Conservation (phyloP, 2,113 vertebrate genomes). For the Halichoerus grypus region DNA sequence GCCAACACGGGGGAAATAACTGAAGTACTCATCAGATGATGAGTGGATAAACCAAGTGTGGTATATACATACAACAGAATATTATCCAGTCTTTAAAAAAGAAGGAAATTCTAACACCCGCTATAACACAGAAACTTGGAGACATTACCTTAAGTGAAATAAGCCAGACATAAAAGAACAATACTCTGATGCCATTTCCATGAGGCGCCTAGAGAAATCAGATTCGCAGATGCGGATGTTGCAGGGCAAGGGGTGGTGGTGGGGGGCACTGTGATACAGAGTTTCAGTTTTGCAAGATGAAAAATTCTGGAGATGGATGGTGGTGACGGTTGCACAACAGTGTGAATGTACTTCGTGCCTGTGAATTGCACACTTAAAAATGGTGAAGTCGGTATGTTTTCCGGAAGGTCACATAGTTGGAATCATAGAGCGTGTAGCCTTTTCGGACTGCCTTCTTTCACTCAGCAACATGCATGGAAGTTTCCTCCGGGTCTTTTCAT, state of each 20-base stretch:
- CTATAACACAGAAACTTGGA: not conserved
- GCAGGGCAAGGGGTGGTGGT: fast-evolving
- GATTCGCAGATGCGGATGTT: not conserved
- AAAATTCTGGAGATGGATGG: not conserved
- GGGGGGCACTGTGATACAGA: not conserved
- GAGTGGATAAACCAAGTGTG: not conserved
- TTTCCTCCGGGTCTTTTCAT: not conserved
- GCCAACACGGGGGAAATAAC: not conserved
- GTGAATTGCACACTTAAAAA: not conserved
- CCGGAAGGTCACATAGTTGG: too few species aligned
- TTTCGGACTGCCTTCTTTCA: not conserved
- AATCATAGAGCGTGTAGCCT: fast-evolving
- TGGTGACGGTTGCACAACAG: not conserved
- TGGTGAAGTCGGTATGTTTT: not conserved
- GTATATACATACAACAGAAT: fast-evolving
- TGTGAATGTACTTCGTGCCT: not conserved
- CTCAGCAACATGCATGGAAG: not conserved
- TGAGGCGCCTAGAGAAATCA: fast-evolving
- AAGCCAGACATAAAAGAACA: not conserved
- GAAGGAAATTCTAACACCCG: not conserved
- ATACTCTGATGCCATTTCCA: not conserved
- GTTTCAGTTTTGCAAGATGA: not conserved
- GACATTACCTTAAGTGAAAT: not conserved
- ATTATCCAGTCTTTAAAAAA: not conserved
- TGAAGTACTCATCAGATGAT: fast-evolving